Percentiles rank a stretch among this genome's conserved stretches.
phyloP scores from a whole-genome alignment of 2,888 invertebrate species.

The Agrochola lychnidis region DNA sequence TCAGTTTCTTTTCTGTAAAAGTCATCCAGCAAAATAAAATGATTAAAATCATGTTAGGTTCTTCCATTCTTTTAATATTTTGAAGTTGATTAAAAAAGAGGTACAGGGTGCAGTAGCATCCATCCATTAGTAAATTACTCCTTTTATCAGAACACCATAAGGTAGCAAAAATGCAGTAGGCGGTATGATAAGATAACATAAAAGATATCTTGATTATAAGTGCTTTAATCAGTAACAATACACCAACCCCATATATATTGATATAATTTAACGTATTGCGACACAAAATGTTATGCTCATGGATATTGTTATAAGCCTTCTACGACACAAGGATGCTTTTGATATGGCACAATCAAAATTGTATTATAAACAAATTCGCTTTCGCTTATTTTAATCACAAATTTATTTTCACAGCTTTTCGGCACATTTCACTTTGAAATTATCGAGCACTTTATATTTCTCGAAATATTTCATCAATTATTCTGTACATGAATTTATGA shows the following conservation, averaged over 20 bases:
- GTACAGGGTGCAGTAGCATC: constrained; percentile 12
- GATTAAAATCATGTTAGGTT: neutral
- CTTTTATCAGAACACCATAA: constrained; percentile 42
- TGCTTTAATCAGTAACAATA: constrained; percentile 52
- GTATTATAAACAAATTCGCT: constrained; percentile 62
- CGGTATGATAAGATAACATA: constrained; percentile 44
- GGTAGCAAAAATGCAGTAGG: constrained; percentile 36
- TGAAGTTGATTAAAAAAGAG: neutral
- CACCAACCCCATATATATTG: constrained; percentile 46
- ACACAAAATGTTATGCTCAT: constrained; percentile 52
- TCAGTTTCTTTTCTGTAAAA: neutral
- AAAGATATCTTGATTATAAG: constrained; percentile 40
- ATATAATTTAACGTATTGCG: constrained; percentile 49
- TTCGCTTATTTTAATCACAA: constrained; percentile 61
- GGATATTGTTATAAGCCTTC: constrained; percentile 45
- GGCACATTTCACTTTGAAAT: constrained; percentile 58
- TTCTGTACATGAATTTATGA: constrained; percentile 31
- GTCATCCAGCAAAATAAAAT: too few species aligned
- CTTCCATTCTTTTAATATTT: neutral
- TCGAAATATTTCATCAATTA: constrained; percentile 44
- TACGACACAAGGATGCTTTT: constrained; percentile 59
- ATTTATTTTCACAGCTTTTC: constrained; percentile 63
- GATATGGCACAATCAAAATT: constrained; percentile 60
- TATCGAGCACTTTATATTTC: constrained; percentile 42
- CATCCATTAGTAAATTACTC: constrained; percentile 3